A percentile compares a stretch with the other conserved stretches of the same genome.
phyloP scores from a whole-genome alignment of 2,888 invertebrate genomes.

The Cataglyphis rosenhaueri region DNA sequence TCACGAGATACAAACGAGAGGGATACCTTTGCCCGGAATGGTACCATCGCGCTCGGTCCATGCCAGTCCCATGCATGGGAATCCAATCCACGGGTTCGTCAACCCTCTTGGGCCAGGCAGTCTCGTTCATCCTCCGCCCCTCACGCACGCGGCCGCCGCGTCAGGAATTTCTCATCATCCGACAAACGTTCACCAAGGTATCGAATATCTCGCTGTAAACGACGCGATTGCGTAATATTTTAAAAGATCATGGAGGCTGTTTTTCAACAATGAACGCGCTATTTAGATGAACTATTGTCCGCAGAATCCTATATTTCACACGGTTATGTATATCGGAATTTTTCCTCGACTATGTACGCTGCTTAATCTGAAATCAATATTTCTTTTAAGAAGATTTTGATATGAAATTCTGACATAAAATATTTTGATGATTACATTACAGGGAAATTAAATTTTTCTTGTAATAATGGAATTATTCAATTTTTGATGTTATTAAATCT shows the following conservation, averaged over 20 bases:
- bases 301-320: neutral
- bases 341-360: neutral
- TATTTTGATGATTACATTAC: neutral
- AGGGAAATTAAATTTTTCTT: neutral
- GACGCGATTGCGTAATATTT: constrained; percentile 21
- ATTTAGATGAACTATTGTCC: neutral
- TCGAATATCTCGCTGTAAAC: constrained; percentile 16
- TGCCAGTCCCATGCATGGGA: constrained; percentile 77
- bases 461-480: neutral
- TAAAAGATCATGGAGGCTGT: constrained; percentile 60
- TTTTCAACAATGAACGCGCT: constrained; percentile 11
- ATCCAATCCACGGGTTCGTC: constrained; percentile 82
- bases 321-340: neutral
- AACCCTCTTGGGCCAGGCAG: constrained; percentile 82
- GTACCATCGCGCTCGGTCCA: constrained; percentile 78
- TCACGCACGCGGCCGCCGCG: constrained; percentile 69
- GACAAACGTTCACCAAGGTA: constrained; percentile 79
- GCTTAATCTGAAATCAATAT: neutral
- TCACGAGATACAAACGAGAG: constrained; percentile 80
- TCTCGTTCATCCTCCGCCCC: constrained; percentile 75
- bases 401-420: neutral
- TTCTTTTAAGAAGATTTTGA: neutral
- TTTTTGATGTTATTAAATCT: neutral
- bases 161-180: constrained; percentile 79
- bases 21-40: constrained; percentile 84